phyloP scores from a whole-genome alignment of 2,113 vertebrate species.

The Pomatorhinus ruficollis region DNA sequence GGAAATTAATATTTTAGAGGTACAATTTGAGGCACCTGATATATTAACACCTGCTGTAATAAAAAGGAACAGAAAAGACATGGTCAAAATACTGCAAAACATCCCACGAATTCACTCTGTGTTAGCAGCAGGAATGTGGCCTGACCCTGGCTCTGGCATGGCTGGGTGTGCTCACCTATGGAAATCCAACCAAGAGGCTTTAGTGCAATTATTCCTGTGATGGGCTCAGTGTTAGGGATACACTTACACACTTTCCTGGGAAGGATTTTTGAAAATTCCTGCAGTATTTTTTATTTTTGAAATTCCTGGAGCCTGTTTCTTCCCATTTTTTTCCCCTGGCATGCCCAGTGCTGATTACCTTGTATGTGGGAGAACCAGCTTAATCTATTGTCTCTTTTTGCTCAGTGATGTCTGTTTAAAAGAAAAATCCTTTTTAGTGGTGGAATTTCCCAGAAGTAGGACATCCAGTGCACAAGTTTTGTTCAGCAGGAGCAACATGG shows the following conservation, averaged over 20 bases:
- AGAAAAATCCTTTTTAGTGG: background rate
- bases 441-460: background rate
- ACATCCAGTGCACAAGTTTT: background rate
- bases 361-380: background rate
- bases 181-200: background rate
- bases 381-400: background rate
- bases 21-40: background rate
- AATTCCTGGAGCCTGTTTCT: background rate
- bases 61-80: background rate
- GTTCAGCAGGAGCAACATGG: background rate
- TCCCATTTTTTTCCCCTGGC: background rate
- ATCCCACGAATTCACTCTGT: background rate
- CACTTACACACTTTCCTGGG: background rate
- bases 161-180: background rate
- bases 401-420: background rate
- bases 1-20: conserved; percentile 43
- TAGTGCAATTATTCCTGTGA: background rate
- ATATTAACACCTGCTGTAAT: background rate
- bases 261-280: background rate
- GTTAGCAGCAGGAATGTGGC: background rate
- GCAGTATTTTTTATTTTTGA: background rate
- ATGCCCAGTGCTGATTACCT: background rate
- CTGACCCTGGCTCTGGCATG: background rate
- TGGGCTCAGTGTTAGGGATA: background rate
- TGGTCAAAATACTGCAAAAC: background rate